Conservation (phyloP, 2,888 invertebrate species). For the Sclerodermus sp. region DNA sequence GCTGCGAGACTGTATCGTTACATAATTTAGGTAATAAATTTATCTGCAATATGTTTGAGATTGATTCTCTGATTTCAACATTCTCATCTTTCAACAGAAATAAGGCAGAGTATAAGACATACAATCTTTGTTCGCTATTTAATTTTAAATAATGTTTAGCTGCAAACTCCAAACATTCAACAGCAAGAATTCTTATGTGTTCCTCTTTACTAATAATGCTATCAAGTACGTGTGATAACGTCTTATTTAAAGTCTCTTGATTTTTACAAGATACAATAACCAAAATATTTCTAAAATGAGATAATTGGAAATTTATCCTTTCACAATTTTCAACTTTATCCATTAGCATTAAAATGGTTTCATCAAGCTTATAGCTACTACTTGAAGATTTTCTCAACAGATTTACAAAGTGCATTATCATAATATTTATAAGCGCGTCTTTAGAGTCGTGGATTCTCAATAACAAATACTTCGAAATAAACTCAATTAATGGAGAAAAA, state of each 20-base stretch:
- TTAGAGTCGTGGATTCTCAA: neutral
- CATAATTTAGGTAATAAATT: slow-evolving; percentile 7
- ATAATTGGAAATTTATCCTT: neutral
- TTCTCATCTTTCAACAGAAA: slow-evolving; percentile 64
- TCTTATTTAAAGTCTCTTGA: slow-evolving; percentile 6
- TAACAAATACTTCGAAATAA: slow-evolving; percentile 16
- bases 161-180: slow-evolving; percentile 30
- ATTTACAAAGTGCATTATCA: slow-evolving; percentile 16
- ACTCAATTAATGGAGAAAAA: slow-evolving; percentile 14
- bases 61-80: slow-evolving; percentile 58
- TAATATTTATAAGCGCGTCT: slow-evolving; percentile 13
- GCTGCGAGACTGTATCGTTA: neutral
- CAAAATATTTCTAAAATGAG: slow-evolving; percentile 13
- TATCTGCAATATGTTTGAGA: slow-evolving; percentile 35
- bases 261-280: slow-evolving; percentile 17
- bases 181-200: slow-evolving; percentile 26
- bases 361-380: too few relatives aligned
- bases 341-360: too few relatives aligned
- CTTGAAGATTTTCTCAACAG: slow-evolving; percentile 10
- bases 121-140: slow-evolving; percentile 44
- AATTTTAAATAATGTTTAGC: slow-evolving; percentile 19
- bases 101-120: slow-evolving; percentile 56
- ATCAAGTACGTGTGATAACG: slow-evolving; percentile 9
- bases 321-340: too few relatives aligned
- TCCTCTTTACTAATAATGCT: slow-evolving; percentile 26